phyloP scores from a whole-genome alignment of 2,797 vertebrate species.

The Macropodus opercularis region DNA sequence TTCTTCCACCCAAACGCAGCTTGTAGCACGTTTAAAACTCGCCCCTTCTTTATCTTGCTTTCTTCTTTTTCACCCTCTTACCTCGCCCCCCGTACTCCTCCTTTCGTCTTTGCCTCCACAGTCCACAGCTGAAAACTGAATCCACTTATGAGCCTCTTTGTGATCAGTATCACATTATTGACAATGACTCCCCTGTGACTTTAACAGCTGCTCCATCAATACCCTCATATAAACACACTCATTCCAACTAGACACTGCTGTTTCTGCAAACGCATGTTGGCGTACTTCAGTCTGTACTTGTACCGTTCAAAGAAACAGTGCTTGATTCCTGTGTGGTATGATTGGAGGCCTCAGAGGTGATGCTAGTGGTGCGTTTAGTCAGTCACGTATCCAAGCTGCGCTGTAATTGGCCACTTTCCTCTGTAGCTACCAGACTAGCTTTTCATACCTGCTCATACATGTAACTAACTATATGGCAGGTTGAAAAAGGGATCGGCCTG shows the following conservation, averaged over 20 bases:
- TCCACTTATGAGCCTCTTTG: conserved; percentile 17
- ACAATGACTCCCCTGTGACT: conserved; percentile 42
- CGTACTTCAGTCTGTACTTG: not conserved
- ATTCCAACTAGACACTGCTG: no score
- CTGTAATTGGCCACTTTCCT: conserved; percentile 50
- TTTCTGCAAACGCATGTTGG: no score
- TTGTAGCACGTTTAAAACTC: conserved; percentile 10
- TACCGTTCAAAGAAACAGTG: not conserved
- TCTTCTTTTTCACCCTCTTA: conserved; percentile 20
- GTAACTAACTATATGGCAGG: conserved; percentile 17
- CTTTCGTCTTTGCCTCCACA: conserved; percentile 16
- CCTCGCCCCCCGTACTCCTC: no score
- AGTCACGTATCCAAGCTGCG: conserved; percentile 22
- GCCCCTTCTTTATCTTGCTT: not conserved
- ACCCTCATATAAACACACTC: conserved; percentile 38
- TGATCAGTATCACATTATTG: conserved; percentile 49
- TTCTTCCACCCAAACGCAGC: conserved; percentile 12
- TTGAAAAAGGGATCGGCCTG: not conserved
- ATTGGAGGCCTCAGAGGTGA: conserved; percentile 4
- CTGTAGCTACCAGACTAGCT: conserved; percentile 11
- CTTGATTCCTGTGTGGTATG: conserved; percentile 13
- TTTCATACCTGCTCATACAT: conserved; percentile 27
- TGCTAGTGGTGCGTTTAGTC: conserved; percentile 2
- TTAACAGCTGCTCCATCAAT: conserved; percentile 51
- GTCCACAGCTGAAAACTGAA: conserved; percentile 17